Percentiles rank a stretch among this genome's conserved stretches.
Conservation (phyloP, 37 sponge, comb jelly and placozoan genomes). For the Halisarca cf. caerulea region DNA sequence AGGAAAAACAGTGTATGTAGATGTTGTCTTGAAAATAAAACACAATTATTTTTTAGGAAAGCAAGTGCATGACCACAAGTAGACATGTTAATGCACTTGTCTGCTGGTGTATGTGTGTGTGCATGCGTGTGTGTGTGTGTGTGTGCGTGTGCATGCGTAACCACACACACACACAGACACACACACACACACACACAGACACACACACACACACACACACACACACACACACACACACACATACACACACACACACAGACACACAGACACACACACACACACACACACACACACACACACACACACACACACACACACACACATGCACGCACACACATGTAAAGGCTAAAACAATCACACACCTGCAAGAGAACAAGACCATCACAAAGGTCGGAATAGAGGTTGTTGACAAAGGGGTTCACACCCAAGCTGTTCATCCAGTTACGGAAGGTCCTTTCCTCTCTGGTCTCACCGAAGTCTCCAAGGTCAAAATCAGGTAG, state of each 20-base stretch:
- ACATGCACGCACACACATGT: background rate
- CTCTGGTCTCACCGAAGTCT: constrained; percentile 89
- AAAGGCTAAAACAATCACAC: too few relatives aligned
- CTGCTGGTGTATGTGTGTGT: background rate
- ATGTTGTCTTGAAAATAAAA: background rate
- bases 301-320: too few relatives aligned
- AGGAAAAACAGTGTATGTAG: background rate
- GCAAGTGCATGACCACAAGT: background rate
- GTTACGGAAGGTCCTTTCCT: constrained; percentile 97
- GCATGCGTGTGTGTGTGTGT: background rate
- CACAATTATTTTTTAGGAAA: background rate
- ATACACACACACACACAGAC: too few relatives aligned
- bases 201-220: background rate
- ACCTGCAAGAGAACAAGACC: constrained; percentile 92
- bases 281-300: background rate
- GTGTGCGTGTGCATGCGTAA: background rate
- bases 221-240: constrained; percentile 70
- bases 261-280: constrained; percentile 32
- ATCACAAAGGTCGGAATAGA: constrained; percentile 90
- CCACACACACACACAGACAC: too few relatives aligned
- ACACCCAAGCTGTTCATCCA: constrained; percentile 99
- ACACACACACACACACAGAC: too few relatives aligned
- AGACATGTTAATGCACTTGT: background rate
- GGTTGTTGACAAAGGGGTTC: constrained; percentile 86
- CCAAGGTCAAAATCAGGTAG: constrained; percentile 84